Conservation (phyloP, 2,113 vertebrate species). For the Ictalurus punctatus region DNA sequence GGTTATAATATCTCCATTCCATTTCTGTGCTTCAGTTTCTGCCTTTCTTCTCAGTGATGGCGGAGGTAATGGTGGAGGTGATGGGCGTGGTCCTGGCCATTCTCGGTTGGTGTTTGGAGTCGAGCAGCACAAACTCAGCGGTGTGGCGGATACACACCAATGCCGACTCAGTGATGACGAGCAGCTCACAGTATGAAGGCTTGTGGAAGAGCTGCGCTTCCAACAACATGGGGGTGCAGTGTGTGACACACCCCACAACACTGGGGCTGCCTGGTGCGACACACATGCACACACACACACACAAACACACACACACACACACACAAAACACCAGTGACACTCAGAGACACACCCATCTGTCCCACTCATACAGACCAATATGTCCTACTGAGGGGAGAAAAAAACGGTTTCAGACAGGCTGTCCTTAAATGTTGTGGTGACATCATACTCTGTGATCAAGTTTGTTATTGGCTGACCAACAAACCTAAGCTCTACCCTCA, state of each 20-base stretch:
- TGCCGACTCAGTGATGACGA: constrained; percentile 53
- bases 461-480: neutral
- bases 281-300: neutral
- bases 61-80: constrained; percentile 62
- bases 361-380: neutral
- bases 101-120: constrained; percentile 70
- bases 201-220: constrained; percentile 81
- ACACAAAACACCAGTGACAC: neutral
- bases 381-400: neutral
- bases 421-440: neutral
- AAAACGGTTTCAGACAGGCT: neutral
- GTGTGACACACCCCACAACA: constrained; percentile 73
- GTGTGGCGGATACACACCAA: constrained; percentile 72
- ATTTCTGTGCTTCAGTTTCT: neutral
- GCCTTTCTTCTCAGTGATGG: constrained; percentile 58
- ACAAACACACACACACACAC: neutral
- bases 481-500: neutral
- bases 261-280: constrained; percentile 77
- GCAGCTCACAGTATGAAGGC: constrained; percentile 76
- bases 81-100: constrained; percentile 72
- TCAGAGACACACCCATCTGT: neutral
- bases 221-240: constrained; percentile 70
- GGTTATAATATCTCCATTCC: neutral
- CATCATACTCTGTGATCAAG: neutral
- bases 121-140: constrained; percentile 73